Base-by-base conservation (phyloP, 2,797 vertebrate species). In the Sphenodon punctatus region DNA sequence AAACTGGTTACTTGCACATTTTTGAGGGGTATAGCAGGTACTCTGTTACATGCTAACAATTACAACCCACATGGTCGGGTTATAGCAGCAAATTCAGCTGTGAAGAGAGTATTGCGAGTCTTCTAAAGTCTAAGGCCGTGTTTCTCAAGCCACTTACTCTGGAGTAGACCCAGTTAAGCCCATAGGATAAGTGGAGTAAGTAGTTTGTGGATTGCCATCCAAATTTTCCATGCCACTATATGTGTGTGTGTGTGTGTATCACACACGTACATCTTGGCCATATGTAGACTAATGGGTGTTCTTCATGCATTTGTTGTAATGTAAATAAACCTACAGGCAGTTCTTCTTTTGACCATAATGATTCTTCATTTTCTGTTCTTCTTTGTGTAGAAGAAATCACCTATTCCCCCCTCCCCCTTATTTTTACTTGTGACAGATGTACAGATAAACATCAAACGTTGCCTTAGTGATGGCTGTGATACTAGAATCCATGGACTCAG, bases 391-490 rank as follows among this genome's bases (percentile, higher is more conserved):
- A 61, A 49, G 48, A 61, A 78, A 67, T 73, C 32, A 75, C 60
- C 66, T 49, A 13, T 48, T 27, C 36, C 63, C 42, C 34, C 56
- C 22, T 20, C 46, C 36, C 23, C 41, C 70, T 65, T 75, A 0
- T 85, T 80, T 93, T 60, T 55, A 48, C 79, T 80, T 39, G 89
- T 84, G 46, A 67, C 95, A 99, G 99, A 98, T 94, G 96, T 99
- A 73, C 98, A 99, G 95, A 99, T 99, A 86, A 99, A 99, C 95
- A 99, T 99, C 89, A 99, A 99, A 90, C 97, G 98, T 36, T 99
- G 98, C 93, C 94, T 99, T 87, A 99, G 98, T 1, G 98, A 99
- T 39, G 99, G 99, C 2, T 99, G 99, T 67, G 99, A 99, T 95
- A 99, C 98, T 0, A 97, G 99, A 34, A 98, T 99, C 91, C 98